phyloP scores from a whole-genome alignment of 2,113 vertebrate genomes.

The Lepus timidus region DNA sequence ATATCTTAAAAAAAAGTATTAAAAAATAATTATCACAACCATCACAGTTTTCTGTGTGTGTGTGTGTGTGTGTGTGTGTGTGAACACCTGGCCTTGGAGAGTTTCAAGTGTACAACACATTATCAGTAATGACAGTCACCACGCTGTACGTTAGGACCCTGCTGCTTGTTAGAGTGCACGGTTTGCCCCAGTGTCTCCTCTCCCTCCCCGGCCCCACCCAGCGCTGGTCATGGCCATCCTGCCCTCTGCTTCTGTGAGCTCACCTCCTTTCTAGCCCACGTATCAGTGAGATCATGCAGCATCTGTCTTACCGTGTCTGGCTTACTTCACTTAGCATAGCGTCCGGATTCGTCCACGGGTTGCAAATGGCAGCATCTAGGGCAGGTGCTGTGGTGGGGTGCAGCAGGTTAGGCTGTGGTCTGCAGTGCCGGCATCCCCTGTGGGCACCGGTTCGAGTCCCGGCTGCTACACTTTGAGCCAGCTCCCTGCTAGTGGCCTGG shows the following conservation, averaged over 20 bases:
- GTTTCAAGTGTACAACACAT: background rate
- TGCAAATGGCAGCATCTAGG: background rate
- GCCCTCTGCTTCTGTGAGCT: background rate
- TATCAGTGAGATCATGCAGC: background rate
- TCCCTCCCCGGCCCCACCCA: background rate
- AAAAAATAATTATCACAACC: background rate
- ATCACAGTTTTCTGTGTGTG: background rate
- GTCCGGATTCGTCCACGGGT: background rate
- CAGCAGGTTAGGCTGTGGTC: too few relatives aligned
- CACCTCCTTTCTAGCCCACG: too few relatives aligned
- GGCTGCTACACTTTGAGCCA: too few relatives aligned
- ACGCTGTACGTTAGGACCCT: background rate
- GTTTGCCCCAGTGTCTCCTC: background rate
- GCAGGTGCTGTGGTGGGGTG: too few relatives aligned
- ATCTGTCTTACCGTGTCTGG: background rate
- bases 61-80: background rate
- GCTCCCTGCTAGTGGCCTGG: too few relatives aligned
- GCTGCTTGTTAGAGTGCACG: background rate
- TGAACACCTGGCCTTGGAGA: background rate
- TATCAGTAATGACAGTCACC: background rate
- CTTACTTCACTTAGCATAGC: background rate
- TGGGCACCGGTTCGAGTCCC: too few relatives aligned
- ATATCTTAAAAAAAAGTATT: too few relatives aligned
- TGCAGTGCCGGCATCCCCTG: too few relatives aligned
- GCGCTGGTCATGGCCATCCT: background rate